phyloP scores from a whole-genome alignment of 2,113 vertebrate genomes.

The Channa argus region DNA sequence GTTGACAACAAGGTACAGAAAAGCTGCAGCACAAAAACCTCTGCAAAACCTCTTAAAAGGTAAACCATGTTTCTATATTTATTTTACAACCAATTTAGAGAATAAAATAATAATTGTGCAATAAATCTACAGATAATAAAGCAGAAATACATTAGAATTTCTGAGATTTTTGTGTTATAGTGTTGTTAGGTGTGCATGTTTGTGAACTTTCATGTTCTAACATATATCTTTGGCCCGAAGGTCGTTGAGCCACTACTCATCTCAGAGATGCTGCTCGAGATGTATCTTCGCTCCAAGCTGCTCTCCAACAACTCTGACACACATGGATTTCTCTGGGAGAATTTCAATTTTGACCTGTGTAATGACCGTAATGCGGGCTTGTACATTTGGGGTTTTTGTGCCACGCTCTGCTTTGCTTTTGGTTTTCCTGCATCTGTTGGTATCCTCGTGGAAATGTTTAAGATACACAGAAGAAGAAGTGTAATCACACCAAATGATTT shows the following conservation, averaged over 20 bases:
- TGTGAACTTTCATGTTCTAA: neutral
- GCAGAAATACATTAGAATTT: too few species aligned
- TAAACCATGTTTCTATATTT: conserved; percentile 1
- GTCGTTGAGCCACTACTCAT: neutral
- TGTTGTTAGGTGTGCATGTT: neutral
- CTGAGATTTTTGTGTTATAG: neutral
- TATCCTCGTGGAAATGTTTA: conserved; percentile 62
- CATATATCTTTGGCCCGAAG: neutral
- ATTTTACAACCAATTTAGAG: neutral
- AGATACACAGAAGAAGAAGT: conserved; percentile 27
- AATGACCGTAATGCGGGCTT: fast-evolving
- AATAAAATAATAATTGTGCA: neutral
- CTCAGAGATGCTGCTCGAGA: conserved; percentile 12
- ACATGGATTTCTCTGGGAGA: neutral
- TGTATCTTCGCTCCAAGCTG: fast-evolving
- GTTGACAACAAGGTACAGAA: neutral
- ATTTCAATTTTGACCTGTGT: neutral
- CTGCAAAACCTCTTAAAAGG: conserved; percentile 4
- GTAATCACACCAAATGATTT: conserved; percentile 45
- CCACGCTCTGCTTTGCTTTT: neutral
- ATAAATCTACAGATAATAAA: neutral
- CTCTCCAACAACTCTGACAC: conserved; percentile 16
- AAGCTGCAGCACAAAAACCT: neutral
- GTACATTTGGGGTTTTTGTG: conserved; percentile 10
- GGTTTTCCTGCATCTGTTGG: conserved; percentile 55